Percentiles rank a stretch among this genome's conserved stretches.
phyloP scores from a whole-genome alignment of 2,113 vertebrate genomes.

The Ammodytes dubius region DNA sequence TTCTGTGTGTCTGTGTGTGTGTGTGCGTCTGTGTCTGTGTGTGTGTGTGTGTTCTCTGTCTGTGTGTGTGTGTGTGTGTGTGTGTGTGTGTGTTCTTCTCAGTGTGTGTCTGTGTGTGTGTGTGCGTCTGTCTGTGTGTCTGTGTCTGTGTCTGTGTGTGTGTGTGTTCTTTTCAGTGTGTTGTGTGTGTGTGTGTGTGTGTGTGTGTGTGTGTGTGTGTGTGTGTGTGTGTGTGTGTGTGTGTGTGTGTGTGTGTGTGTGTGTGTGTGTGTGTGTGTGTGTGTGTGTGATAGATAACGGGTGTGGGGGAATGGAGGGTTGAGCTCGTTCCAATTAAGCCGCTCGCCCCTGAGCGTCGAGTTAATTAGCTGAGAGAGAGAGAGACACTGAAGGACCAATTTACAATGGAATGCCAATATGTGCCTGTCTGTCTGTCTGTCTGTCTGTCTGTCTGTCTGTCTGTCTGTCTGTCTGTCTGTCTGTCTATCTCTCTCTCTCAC shows the following conservation, averaged over 20 bases:
- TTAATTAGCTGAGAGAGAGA: constrained; percentile 81
- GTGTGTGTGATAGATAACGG: constrained; percentile 47
- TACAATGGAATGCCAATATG: constrained; percentile 58
- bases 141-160: too few species aligned
- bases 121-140: too few species aligned
- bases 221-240: too few species aligned
- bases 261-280: constrained; percentile 33
- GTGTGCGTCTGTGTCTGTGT: too few species aligned
- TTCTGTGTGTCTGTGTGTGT: too few species aligned
- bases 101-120: too few species aligned
- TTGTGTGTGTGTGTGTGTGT: constrained; percentile 24
- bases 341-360: constrained; percentile 62
- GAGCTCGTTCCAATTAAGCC: constrained; percentile 78
- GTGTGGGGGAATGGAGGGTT: constrained; percentile 62
- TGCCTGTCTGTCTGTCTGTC: neutral
- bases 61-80: too few species aligned
- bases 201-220: too few species aligned
- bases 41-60: too few species aligned
- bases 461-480: constrained; percentile 1
- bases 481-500: neutral
- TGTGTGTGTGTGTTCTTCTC: too few species aligned
- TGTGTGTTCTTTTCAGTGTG: too few species aligned
- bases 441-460: neutral
- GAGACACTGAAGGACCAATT: constrained; percentile 69
- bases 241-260: constrained; percentile 16